These are phyloP conservation scores for Tursiops truncatus DNA, from an alignment of 2,113 vertebrate genomes.

Conservation along the genomic window DNA sequence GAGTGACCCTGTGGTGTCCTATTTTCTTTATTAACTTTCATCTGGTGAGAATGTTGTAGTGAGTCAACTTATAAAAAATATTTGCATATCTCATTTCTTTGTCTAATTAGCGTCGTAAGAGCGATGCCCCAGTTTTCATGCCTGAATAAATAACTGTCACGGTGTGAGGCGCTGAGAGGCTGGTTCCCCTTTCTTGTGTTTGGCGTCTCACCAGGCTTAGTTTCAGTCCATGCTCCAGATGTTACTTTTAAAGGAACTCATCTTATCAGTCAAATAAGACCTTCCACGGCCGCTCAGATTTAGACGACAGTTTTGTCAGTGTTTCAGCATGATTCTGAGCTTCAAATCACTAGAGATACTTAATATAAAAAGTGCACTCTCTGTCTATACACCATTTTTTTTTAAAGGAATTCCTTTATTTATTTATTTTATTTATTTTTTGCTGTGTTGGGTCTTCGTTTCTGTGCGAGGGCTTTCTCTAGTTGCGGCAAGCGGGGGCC, in stretches of 20 bases:
- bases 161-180: background rate
- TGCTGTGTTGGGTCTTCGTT: too few species aligned
- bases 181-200: background rate
- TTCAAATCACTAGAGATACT: background rate
- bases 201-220: background rate
- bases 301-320: background rate
- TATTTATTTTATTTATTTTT: too few species aligned
- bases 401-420: too few species aligned
- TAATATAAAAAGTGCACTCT: background rate
- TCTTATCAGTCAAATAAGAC: background rate
- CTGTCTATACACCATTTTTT: background rate
- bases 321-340: background rate
- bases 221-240: background rate
- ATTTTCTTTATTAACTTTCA: constrained; percentile 54
- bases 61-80: constrained; percentile 44
- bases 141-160: constrained; percentile 46
- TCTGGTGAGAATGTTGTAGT: background rate
- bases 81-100: constrained; percentile 76
- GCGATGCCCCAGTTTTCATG: constrained; percentile 65
- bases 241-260: background rate
- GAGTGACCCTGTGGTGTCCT: background rate
- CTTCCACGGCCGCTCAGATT: background rate
- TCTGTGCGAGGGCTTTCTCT: too few species aligned
- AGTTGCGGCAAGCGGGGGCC: too few species aligned
- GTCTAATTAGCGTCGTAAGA: constrained; percentile 62